These are phyloP conservation scores for Anthrax anthrax DNA, from an alignment of 2,888 invertebrate genomes.

Conservation along the genomic window DNA sequence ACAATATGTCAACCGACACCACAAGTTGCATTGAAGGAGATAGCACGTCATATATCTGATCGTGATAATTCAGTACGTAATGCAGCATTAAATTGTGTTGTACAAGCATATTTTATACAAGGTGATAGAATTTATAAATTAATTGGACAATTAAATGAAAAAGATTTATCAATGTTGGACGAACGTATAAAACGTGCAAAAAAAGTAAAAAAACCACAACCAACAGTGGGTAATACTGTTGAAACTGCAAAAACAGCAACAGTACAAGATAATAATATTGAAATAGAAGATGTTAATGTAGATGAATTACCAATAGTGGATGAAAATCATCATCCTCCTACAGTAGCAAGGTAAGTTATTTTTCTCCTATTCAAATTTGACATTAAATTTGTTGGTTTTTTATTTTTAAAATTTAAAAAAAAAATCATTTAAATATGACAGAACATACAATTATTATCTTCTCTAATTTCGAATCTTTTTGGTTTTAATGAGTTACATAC, in stretches of 20 bases:
- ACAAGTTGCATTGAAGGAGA: constrained; percentile 59
- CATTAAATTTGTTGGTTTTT: too few relatives aligned
- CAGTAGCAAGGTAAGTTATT: constrained; percentile 12
- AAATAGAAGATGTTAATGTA: constrained; percentile 30
- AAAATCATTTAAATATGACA: too few relatives aligned
- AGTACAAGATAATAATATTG: constrained; percentile 24
- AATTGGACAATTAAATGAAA: constrained; percentile 85
- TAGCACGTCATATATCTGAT: constrained; percentile 91
- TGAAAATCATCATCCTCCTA: constrained; percentile 22
- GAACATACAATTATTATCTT: too few relatives aligned
- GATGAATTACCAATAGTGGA: constrained; percentile 28
- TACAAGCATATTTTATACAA: constrained; percentile 76
- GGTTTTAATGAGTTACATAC: too few relatives aligned
- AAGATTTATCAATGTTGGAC: constrained; percentile 85
- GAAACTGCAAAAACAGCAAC: constrained; percentile 32
- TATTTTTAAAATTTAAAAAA: too few relatives aligned
- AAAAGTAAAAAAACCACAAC: constrained; percentile 41
- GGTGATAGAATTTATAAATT: constrained; percentile 82
- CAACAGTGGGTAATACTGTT: constrained; percentile 19
- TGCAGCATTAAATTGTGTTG: constrained; percentile 87
- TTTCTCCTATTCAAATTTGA: background rate
- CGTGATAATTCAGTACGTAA: constrained; percentile 91
- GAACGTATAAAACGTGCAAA: constrained; percentile 89
- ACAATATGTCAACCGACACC: constrained; percentile 70
- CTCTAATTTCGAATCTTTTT: too few relatives aligned